Percentiles rank a stretch among this genome's conserved stretches.
phyloP scores from a whole-genome alignment of 2,888 invertebrate species.

The Callinectes sapidus region DNA sequence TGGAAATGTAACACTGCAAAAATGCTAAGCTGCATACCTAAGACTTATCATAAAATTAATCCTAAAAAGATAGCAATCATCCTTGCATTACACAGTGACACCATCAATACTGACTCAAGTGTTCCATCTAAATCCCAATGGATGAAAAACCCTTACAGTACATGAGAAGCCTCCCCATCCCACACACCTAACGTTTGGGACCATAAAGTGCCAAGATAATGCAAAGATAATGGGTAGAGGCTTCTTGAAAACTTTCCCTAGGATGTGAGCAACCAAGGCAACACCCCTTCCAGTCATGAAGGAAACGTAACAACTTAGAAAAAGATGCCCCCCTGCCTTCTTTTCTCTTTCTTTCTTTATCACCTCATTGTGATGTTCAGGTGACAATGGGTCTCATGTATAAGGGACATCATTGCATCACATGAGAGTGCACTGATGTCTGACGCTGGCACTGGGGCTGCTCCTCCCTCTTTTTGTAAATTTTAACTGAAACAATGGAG shows the following conservation, averaged over 20 bases:
- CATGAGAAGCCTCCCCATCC: neutral
- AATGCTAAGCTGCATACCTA: constrained; percentile 8
- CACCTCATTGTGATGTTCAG: neutral
- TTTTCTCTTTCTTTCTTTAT: neutral
- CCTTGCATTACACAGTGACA: neutral
- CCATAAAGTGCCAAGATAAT: neutral
- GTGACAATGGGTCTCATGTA: no score
- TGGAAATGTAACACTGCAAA: constrained; percentile 11
- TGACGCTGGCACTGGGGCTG: no score
- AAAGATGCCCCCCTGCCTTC: neutral
- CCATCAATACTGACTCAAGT: neutral
- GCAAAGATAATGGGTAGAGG: neutral
- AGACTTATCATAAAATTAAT: neutral
- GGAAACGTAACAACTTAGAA: neutral
- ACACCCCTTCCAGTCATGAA: neutral
- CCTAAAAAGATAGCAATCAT: neutral
- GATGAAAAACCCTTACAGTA: neutral
- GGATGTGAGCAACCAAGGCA: neutral
- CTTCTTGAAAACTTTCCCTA: neutral
- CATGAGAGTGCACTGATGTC: no score
- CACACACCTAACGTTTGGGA: neutral
- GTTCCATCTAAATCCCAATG: neutral
- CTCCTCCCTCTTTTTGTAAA: no score
- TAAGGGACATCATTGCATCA: no score
- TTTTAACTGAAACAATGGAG: no score